phyloP scores from a whole-genome alignment of 2,113 vertebrate species.

The Lynx canadensis region DNA sequence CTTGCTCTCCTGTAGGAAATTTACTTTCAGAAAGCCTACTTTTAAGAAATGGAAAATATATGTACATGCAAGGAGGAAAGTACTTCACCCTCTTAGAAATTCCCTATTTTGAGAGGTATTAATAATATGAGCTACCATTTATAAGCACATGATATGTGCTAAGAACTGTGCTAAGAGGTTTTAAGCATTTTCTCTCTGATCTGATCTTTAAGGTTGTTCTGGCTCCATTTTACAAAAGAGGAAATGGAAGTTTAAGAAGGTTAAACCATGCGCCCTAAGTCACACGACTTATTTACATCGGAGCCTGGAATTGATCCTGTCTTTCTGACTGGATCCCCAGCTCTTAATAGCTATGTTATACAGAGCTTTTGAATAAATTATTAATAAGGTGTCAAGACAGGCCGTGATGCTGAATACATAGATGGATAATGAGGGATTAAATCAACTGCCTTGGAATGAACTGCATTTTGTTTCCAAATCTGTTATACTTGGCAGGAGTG shows the following conservation, averaged over 20 bases:
- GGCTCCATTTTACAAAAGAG: neutral
- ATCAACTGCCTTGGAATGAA: neutral
- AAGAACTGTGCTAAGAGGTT: neutral
- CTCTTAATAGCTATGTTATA: neutral
- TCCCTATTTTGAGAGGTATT: neutral
- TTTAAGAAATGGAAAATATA: conserved; percentile 22
- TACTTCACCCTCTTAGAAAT: neutral
- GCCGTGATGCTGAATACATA: neutral
- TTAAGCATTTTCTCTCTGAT: neutral
- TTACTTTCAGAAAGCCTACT: neutral
- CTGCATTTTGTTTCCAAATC: neutral
- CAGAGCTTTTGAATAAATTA: conserved; percentile 7
- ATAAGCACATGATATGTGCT: neutral
- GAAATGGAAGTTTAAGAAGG: neutral
- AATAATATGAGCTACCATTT: neutral
- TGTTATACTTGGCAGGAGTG: neutral
- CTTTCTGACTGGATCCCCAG: neutral
- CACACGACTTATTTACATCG: neutral
- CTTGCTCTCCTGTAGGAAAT: neutral
- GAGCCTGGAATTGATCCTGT: neutral
- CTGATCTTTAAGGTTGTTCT: neutral
- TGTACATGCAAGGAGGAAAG: neutral
- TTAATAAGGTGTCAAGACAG: neutral
- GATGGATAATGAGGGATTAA: conserved; percentile 38
- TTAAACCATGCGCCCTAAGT: neutral